Evolutionary conservation across 2,888 invertebrate species (phyloP).

Genomic region (Portevinia maculata): DNA sequence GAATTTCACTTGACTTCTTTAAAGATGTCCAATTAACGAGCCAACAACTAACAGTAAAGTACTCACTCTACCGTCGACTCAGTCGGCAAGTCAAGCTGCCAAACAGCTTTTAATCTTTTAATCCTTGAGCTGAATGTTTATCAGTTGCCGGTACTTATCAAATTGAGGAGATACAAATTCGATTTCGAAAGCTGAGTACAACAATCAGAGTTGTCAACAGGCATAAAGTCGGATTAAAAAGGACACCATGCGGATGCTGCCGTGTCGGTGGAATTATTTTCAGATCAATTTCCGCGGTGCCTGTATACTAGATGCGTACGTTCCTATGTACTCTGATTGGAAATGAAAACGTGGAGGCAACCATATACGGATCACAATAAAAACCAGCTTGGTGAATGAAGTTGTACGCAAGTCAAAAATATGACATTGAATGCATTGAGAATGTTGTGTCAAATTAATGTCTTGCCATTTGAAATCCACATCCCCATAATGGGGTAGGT

Average conservation of each 20-base stretch:
- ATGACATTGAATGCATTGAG: slow-evolving; percentile 58
- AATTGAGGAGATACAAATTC: slow-evolving; percentile 51
- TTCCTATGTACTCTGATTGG: slow-evolving; percentile 37
- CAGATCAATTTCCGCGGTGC: slow-evolving; percentile 63
- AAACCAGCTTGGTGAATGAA: slow-evolving; percentile 60
- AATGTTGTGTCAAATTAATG: slow-evolving; percentile 70
- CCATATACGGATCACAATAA: slow-evolving; percentile 70
- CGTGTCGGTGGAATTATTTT: slow-evolving; percentile 67
- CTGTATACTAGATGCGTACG: slow-evolving; percentile 44
- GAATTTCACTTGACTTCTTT: slow-evolving; percentile 68
- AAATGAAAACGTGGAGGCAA: slow-evolving; percentile 15
- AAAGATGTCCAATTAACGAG: slow-evolving; percentile 69
- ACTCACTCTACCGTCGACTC: slow-evolving; percentile 30
- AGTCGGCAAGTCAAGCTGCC: slow-evolving; percentile 40
- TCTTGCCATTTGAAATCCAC: slow-evolving; percentile 54
- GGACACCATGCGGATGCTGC: slow-evolving; percentile 41
- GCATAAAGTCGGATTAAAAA: slow-evolving; percentile 61
- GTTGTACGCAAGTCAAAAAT: slow-evolving; percentile 62
- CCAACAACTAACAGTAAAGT: slow-evolving; percentile 61
- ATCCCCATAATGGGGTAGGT: slow-evolving; percentile 51
- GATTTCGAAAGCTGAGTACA: slow-evolving; percentile 39
- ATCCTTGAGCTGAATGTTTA: slow-evolving; percentile 69
- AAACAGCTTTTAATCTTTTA: slow-evolving; percentile 65
- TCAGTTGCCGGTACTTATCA: slow-evolving; percentile 70
- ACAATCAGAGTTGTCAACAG: slow-evolving; percentile 49